Evolutionary conservation across 37 sponge, comb jelly and placozoan species (phyloP).

Genomic region (Cladorhizidae sp.): DNA sequence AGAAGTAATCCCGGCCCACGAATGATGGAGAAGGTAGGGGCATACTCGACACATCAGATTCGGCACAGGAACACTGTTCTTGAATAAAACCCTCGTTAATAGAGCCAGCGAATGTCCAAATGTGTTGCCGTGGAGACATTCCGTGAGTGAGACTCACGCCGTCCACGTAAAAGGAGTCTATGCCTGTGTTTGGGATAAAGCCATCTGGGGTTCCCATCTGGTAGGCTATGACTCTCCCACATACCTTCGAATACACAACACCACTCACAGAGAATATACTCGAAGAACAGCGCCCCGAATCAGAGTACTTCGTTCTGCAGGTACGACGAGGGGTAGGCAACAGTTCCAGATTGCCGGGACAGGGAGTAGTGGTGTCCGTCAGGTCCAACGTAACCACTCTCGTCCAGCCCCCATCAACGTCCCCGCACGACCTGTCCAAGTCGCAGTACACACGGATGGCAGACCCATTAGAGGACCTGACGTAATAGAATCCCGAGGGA

Average conservation of each 20-base stretch:
- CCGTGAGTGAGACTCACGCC: slow-evolving; percentile 49
- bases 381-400: slow-evolving; percentile 13
- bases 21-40: neutral
- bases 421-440: neutral
- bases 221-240: slow-evolving; percentile 36
- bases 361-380: slow-evolving; percentile 3
- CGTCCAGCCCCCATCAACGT: slow-evolving; percentile 14
- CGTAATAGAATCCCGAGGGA: slow-evolving; percentile 22
- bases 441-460: neutral
- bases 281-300: neutral
- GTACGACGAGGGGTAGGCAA: neutral
- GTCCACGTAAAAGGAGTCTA: slow-evolving; percentile 18
- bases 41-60: neutral
- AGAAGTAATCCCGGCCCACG: slow-evolving; percentile 40
- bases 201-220: slow-evolving; percentile 8
- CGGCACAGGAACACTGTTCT: slow-evolving; percentile 11
- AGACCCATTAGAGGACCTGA: slow-evolving; percentile 18
- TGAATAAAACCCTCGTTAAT: neutral
- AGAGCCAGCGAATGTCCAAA: slow-evolving; percentile 35
- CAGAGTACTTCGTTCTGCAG: neutral
- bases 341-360: slow-evolving; percentile 10
- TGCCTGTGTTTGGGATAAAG: neutral
- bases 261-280: neutral
- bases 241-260: slow-evolving; percentile 8
- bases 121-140: slow-evolving; percentile 26